Percentiles rank a stretch among this genome's conserved stretches.
These are phyloP conservation scores for Andrena chrysosceles DNA, from an alignment of 2,888 invertebrate genomes.

Conservation along the genomic window DNA sequence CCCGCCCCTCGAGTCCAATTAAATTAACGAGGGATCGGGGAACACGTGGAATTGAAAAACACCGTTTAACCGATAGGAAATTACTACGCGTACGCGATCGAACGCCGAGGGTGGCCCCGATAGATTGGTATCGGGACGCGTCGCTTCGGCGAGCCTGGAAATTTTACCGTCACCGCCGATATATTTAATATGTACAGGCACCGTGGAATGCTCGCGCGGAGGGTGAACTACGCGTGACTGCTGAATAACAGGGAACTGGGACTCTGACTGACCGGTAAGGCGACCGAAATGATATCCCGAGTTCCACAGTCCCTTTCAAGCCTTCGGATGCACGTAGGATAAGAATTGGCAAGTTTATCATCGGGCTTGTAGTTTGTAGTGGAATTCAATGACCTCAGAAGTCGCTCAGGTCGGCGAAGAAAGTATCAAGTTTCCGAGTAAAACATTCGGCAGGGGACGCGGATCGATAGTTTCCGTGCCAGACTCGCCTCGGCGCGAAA, in stretches of 20 bases:
- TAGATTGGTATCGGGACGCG: slow-evolving; percentile 32
- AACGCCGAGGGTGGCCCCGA: not conserved
- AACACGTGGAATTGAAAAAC: slow-evolving; percentile 44
- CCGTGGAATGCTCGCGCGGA: not conserved
- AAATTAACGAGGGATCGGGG: slow-evolving; percentile 40
- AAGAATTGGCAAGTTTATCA: too few species aligned
- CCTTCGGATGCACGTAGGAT: too few species aligned
- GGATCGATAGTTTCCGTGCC: too few species aligned
- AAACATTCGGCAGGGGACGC: too few species aligned
- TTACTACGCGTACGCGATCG: slow-evolving; percentile 22
- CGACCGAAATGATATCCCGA: too few species aligned
- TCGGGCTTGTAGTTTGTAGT: too few species aligned
- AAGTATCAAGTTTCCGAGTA: too few species aligned
- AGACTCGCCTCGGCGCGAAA: too few species aligned
- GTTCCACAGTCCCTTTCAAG: too few species aligned
- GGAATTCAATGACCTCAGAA: too few species aligned
- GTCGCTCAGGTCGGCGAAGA: too few species aligned
- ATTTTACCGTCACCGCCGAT: not conserved
- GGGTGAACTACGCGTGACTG: not conserved
- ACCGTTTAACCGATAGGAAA: slow-evolving; percentile 37
- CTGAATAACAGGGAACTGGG: not conserved
- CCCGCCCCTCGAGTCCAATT: slow-evolving; percentile 38
- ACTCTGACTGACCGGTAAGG: not conserved
- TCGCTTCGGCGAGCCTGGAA: not conserved
- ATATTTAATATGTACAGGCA: slow-evolving; percentile 3